These are phyloP conservation scores for Aeoliscus strigatus DNA, from an alignment of 2,797 vertebrate species.

Conservation along the genomic window DNA sequence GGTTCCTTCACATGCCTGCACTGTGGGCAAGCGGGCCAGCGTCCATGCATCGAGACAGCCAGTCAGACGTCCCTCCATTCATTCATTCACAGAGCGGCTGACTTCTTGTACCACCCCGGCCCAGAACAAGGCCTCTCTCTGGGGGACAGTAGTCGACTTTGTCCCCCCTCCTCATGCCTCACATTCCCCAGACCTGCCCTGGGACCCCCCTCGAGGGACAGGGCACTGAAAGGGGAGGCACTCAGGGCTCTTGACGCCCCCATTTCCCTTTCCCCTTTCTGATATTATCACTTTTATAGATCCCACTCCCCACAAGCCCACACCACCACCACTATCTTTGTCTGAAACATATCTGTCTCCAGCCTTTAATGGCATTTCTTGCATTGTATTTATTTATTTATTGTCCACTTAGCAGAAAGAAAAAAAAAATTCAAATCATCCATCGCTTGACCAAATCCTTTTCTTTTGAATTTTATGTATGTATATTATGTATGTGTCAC, in stretches of 20 bases:
- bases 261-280: slow-evolving; percentile 46
- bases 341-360: slow-evolving; percentile 12
- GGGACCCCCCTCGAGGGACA: slow-evolving; percentile 63
- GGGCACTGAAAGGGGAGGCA: slow-evolving; percentile 60
- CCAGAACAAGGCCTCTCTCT: slow-evolving; percentile 74
- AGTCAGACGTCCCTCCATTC: slow-evolving; percentile 36
- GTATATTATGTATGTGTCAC: too few species aligned
- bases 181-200: slow-evolving; percentile 73
- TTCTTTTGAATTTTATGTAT: too few species aligned
- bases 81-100: slow-evolving; percentile 51
- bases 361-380: slow-evolving; percentile 40
- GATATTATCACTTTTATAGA: slow-evolving; percentile 51
- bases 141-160: slow-evolving; percentile 77
- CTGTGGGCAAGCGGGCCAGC: slow-evolving; percentile 47
- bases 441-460: too few species aligned
- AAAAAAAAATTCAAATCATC: too few species aligned
- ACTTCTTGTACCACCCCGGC: slow-evolving; percentile 56
- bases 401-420: too few species aligned
- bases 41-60: slow-evolving; percentile 45
- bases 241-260: slow-evolving; percentile 48
- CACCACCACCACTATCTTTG: slow-evolving; percentile 15
- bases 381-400: too few species aligned
- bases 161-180: slow-evolving; percentile 68
- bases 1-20: slow-evolving; percentile 52
- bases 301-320: not conserved